phyloP scores from a whole-genome alignment of 2,797 vertebrate species.

The Tauraco hartlaubi region DNA sequence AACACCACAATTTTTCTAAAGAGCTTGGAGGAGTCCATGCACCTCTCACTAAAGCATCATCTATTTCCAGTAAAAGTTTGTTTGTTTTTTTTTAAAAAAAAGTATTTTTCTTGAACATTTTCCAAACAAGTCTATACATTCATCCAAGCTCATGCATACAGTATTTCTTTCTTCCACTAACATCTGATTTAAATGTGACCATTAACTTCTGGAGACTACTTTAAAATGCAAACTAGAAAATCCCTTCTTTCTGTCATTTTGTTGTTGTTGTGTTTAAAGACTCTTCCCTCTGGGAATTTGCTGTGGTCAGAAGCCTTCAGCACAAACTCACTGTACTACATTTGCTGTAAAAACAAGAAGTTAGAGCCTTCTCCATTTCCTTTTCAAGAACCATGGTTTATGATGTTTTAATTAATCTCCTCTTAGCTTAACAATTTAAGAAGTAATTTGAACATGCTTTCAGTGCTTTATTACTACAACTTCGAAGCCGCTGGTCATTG shows the following conservation, averaged over 20 bases:
- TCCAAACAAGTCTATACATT: background rate
- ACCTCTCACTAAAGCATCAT: background rate
- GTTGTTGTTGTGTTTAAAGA: conserved; percentile 15
- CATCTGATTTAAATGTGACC: background rate
- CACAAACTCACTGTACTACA: background rate
- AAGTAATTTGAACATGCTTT: background rate
- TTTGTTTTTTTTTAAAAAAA: background rate
- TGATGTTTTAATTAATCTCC: conserved; percentile 14
- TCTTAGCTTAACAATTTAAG: background rate
- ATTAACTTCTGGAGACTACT: background rate
- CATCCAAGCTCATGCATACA: background rate
- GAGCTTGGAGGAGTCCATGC: background rate
- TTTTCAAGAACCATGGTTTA: conserved; percentile 14
- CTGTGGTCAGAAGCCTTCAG: conserved; percentile 29
- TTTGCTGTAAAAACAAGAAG: conserved; percentile 25
- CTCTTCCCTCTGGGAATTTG: conserved; percentile 15
- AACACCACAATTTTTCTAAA: background rate
- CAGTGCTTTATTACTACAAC: background rate
- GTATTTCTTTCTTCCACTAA: background rate
- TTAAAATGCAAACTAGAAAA: background rate
- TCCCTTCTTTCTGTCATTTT: background rate
- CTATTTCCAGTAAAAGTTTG: background rate
- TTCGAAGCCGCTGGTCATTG: background rate
- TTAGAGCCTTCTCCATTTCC: background rate
- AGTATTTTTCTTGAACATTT: background rate